A percentile compares a stretch with the other conserved stretches of the same genome.
phyloP scores from a whole-genome alignment of 2,888 invertebrate genomes.

The Cancer borealis region DNA sequence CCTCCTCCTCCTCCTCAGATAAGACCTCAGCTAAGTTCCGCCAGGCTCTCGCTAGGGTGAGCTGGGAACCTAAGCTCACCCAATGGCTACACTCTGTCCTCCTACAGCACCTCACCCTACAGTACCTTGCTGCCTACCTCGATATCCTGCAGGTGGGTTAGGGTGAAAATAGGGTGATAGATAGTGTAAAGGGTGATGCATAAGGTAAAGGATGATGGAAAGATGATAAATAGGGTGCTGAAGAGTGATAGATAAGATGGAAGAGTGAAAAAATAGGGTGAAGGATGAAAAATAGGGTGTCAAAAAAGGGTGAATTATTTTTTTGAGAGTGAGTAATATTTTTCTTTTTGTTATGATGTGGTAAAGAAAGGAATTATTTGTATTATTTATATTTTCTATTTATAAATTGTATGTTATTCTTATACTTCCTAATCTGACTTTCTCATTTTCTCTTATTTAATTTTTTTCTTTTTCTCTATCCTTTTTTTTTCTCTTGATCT shows the following conservation, averaged over 20 bases:
- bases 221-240: not conserved
- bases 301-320: not conserved
- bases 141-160: slow-evolving; percentile 86
- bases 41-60: slow-evolving; percentile 85
- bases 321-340: too few species aligned
- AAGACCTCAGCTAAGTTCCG: slow-evolving; percentile 82
- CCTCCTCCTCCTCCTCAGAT: slow-evolving; percentile 56
- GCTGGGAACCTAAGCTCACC: slow-evolving; percentile 87
- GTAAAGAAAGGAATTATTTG: too few species aligned
- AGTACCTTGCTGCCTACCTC: slow-evolving; percentile 87
- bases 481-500: not conserved
- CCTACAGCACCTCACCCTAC: slow-evolving; percentile 85
- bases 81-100: slow-evolving; percentile 89
- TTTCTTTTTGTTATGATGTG: too few species aligned
- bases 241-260: not conserved
- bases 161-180: not conserved
- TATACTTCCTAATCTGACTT: not conserved
- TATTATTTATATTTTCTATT: too few species aligned
- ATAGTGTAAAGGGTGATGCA: not conserved
- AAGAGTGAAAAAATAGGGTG: not conserved
- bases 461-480: not conserved
- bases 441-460: not conserved
- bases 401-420: too few species aligned
- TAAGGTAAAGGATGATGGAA: not conserved
- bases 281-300: not conserved